phyloP scores from a whole-genome alignment of 2,888 invertebrate species.

The Stenotaenia linearis region DNA sequence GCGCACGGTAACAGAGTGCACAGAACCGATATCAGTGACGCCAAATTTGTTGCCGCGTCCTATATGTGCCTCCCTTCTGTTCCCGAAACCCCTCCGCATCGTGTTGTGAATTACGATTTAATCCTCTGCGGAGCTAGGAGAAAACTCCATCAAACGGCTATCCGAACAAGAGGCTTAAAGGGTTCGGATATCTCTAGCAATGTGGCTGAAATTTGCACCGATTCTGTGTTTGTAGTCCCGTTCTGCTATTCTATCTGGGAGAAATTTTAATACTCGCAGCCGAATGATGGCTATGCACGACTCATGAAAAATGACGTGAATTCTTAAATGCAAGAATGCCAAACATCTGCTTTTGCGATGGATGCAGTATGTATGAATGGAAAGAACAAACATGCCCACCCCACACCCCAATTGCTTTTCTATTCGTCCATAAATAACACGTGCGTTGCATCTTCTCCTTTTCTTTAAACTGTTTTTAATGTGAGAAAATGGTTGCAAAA shows the following conservation, averaged over 20 bases:
- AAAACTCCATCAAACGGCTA: conserved; percentile 4
- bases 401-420: neutral
- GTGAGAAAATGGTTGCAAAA: conserved; percentile 7
- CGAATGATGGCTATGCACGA: neutral
- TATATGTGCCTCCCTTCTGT: neutral
- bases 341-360: conserved; percentile 15
- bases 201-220: conserved; percentile 8
- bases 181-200: neutral
- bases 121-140: neutral
- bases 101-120: conserved; percentile 17
- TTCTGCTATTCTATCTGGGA: neutral
- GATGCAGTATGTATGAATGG: neutral
- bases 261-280: conserved; percentile 5
- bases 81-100: neutral
- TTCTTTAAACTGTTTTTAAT: conserved; percentile 23
- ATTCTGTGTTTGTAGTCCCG: neutral
- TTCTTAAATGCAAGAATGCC: conserved; percentile 22
- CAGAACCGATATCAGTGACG: neutral
- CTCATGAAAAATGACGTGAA: conserved; percentile 19
- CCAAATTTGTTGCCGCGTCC: conserved; percentile 12
- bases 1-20: neutral
- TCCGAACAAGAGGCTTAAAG: neutral
- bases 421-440: conserved; percentile 17
- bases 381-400: neutral
- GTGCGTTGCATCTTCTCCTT: conserved; percentile 1